A percentile compares a stretch with the other conserved stretches of the same genome.
These are phyloP conservation scores for Andrena flavipes DNA, from an alignment of 2,888 invertebrate species.

Conservation along the genomic window DNA sequence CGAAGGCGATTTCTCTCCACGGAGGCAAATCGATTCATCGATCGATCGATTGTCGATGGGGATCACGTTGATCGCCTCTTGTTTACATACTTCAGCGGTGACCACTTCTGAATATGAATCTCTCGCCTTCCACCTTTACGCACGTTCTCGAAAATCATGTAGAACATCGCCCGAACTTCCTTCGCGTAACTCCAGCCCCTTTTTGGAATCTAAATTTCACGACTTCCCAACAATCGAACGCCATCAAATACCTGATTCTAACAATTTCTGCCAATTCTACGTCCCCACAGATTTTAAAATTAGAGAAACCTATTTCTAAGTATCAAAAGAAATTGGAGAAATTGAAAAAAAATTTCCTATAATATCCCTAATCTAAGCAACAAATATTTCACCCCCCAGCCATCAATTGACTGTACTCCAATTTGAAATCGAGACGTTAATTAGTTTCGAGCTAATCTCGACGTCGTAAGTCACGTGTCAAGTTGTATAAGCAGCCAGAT, in stretches of 20 bases:
- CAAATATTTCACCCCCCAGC: too few species aligned
- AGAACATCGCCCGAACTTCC: conserved; percentile 7
- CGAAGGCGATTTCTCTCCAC: conserved; percentile 74
- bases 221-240: neutral
- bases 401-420: too few species aligned
- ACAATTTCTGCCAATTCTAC: neutral
- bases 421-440: neutral
- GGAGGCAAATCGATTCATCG: conserved; percentile 59
- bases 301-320: too few species aligned
- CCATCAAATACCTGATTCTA: neutral
- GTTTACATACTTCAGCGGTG: conserved; percentile 80
- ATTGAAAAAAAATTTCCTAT: too few species aligned
- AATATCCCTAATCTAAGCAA: too few species aligned
- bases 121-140: conserved; percentile 50
- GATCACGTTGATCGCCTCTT: conserved; percentile 81
- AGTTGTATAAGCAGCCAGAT: conserved; percentile 18
- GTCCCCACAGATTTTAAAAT: too few species aligned
- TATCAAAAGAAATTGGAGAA: too few species aligned
- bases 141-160: conserved; percentile 59
- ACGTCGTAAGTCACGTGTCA: neutral
- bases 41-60: conserved; percentile 76
- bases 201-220: neutral
- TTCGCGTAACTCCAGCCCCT: conserved; percentile 18
- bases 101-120: conserved; percentile 80
- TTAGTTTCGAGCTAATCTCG: neutral